Base-by-base conservation (phyloP, 37 sponge, comb jelly and placozoan species). In the Amphimedon queenslandica region DNA sequence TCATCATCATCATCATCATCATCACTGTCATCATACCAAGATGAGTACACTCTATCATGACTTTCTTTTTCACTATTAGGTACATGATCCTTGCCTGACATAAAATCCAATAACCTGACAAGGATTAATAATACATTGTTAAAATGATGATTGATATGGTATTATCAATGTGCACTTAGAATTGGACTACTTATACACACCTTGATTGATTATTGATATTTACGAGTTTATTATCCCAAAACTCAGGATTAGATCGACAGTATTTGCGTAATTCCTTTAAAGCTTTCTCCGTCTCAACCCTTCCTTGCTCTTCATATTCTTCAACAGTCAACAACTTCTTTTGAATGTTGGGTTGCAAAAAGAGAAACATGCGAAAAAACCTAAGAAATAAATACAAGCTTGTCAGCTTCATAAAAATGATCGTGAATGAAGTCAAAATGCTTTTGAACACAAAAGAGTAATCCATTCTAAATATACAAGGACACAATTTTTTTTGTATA, bases 281-380 rank as follows among this genome's bases (percentile, higher is more conserved):
- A 3, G 93, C 90, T 37, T 60, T 80, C 16, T 67, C 70, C 3
- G 93, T 92, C 64, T 92, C 90, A 40, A 73, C 82, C n/a, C 42
- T 35, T 16, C 86, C 93, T 41, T 88, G 72, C 30, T 69, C 58
- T 42, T 80, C 80, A 31, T 83, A 92, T 74, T 92, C 86, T 74
- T 88, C 70, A 25, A 27, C 6, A 2, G 83, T 75, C 6, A 82
- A 57, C 3, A 82, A 34, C 21, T 58, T 56, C 21, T 47, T 40
- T 55, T 61, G 69, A 60, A n/a, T 5, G 28, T 11, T n/a, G 5
- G 21, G 28, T 6, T 25, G 61, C 5, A 60, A 60, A 11, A 60
- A n/a, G n/a, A n/a, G n/a, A n/a, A n/a, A n/a, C n/a, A n/a, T n/a
- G n/a, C n/a, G n/a, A n/a, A n/a, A n/a, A n/a, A n/a, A n/a, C n/a